These are phyloP conservation scores for Picus viridis DNA, from an alignment of 2,797 vertebrate species.

Conservation along the genomic window DNA sequence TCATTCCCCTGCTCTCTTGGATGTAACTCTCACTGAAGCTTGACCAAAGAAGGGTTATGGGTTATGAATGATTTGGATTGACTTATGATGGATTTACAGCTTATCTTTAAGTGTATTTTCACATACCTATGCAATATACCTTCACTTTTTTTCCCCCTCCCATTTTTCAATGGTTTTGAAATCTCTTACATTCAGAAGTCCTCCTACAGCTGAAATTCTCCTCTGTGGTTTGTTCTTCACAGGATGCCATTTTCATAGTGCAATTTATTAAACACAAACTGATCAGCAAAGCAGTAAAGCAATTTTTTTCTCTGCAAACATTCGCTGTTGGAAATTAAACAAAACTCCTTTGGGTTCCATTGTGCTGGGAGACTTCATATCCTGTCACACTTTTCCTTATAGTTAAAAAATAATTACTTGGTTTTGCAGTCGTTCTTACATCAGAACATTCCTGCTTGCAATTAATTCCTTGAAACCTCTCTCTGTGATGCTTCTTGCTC, in stretches of 20 bases:
- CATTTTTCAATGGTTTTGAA: neutral
- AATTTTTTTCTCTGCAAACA: constrained; percentile 34
- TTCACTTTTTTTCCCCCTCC: neutral
- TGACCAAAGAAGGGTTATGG: neutral
- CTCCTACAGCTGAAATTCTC: neutral
- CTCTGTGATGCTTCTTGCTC: neutral
- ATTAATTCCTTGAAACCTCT: constrained; percentile 22
- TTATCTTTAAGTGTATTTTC: neutral
- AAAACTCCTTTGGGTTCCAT: constrained; percentile 14
- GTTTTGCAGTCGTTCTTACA: constrained; percentile 29
- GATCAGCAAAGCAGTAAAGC: neutral
- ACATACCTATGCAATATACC: fast-evolving
- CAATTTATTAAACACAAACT: neutral
- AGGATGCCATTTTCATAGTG: neutral
- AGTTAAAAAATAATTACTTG: constrained; percentile 56
- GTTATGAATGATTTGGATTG: neutral
- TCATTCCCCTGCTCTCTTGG: neutral
- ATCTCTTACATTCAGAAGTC: neutral
- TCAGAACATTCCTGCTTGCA: neutral
- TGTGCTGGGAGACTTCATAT: neutral
- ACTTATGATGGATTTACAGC: neutral
- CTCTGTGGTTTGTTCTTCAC: neutral
- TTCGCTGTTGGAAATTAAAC: constrained; percentile 40
- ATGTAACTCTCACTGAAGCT: neutral
- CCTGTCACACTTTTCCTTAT: neutral